Base-by-base conservation (phyloP, 2,797 vertebrate genomes). In the Microctenopoma lineatum region DNA sequence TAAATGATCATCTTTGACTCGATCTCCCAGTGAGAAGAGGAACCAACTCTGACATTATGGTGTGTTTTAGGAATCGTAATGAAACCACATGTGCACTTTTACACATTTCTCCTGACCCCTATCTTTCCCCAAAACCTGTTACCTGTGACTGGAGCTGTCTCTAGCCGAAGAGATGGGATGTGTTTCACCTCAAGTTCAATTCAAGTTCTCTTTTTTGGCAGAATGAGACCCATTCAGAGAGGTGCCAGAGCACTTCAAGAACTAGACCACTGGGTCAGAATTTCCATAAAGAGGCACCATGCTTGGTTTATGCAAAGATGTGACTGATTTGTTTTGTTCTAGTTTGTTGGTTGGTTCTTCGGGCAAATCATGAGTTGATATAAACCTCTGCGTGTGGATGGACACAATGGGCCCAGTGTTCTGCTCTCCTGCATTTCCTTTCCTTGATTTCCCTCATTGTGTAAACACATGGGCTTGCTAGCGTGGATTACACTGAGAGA, bases 341-440 rank as follows among this genome's bases (percentile, higher is more conserved):
- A 66, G 66, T 76, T 87, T 81, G 70, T 81, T 85, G 82, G 66
- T 82, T 74, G 21, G 77, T 88, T 81, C 84, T 90, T 58, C 47
- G 53, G 84, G 77, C 75, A 39, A 86, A 84, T 57, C 75, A 79
- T 85, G 79, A 75, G 75, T 68, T 79, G 57, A 78, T 79, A 71
- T 84, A 81, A 90, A 92, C 70, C 66, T 65, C 65, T 78, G 77
- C 81, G 65, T 85, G 75, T 63, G 74, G 69, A 64, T 42, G 73
- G 59, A 77, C 73, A 90, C 83, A 92, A 87, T 79, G 69, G 73
- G 36, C 41, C 38, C 27, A 83, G 75, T 92, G 90, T 91, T 91
- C 78, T 77, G 62, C 74, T 61, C 77, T 63, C 45, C 66, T 66
- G 54, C 58, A 55, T 83, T 79, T 74, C 73, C 72, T 77, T 80